Percentiles rank a stretch among this genome's conserved stretches.
These are phyloP conservation scores for Pomacea maculata DNA, from an alignment of 1,140 invertebrate species.

Conservation along the genomic window DNA sequence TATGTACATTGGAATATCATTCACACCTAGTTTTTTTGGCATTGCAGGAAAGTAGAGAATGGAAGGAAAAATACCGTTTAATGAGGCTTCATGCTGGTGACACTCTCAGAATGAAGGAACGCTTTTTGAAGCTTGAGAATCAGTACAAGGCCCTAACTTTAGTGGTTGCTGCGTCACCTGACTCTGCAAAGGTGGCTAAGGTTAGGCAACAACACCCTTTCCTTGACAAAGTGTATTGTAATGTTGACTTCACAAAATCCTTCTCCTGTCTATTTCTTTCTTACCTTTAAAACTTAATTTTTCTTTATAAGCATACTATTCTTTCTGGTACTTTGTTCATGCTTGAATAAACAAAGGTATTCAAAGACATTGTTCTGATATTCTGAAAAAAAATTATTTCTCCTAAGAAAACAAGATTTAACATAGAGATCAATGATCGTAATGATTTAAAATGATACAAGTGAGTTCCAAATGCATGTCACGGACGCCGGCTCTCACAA, in stretches of 20 bases:
- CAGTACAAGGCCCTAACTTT: conserved; percentile 40
- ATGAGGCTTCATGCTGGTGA: conserved; percentile 37
- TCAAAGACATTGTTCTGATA: too few relatives aligned
- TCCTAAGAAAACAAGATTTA: too few relatives aligned
- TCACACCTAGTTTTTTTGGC: background rate
- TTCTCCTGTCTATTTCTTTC: background rate
- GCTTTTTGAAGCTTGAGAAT: conserved; percentile 41
- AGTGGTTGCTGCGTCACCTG: conserved; percentile 33
- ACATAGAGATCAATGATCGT: too few relatives aligned
- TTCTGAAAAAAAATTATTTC: too few relatives aligned
- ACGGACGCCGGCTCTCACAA: too few relatives aligned
- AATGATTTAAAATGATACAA: too few relatives aligned
- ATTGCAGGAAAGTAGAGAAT: conserved; percentile 40
- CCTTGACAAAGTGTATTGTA: too few relatives aligned
- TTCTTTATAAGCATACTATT: background rate
- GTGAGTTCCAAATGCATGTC: too few relatives aligned
- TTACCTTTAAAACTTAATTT: background rate
- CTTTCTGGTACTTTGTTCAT: background rate
- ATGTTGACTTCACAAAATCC: background rate
- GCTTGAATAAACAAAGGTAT: background rate
- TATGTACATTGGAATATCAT: background rate
- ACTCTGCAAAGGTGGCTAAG: conserved; percentile 37
- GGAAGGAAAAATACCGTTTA: conserved; percentile 40
- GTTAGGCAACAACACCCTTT: conserved; percentile 15
- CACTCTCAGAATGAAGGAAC: conserved; percentile 27